Evolutionary conservation across 2,888 invertebrate genomes (phyloP).

Genomic region (Lumbricus terrestris): DNA sequence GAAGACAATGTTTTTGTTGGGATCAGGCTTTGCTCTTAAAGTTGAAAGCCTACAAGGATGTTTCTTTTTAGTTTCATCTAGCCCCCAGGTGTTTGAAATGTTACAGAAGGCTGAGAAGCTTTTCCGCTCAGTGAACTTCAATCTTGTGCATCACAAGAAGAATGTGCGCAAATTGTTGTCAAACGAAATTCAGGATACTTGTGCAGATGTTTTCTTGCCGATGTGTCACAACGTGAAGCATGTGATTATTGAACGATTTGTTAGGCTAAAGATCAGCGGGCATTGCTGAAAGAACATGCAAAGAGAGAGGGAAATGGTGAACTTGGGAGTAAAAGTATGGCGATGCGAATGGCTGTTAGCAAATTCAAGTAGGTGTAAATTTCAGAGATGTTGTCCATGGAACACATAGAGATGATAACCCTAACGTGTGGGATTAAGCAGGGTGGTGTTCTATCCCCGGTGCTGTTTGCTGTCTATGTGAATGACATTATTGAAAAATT

Average conservation of each 20-base stretch:
- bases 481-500: too few species aligned
- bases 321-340: conserved; percentile 11
- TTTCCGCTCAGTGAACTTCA: background rate
- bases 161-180: background rate
- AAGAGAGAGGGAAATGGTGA: background rate
- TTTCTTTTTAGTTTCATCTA: background rate
- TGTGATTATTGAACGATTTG: background rate
- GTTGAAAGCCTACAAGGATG: background rate
- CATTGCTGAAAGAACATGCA: background rate
- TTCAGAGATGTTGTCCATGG: too few species aligned
- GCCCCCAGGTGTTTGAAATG: background rate
- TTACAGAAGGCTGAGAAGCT: background rate
- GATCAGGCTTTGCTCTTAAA: background rate
- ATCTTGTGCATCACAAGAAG: background rate
- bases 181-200: background rate
- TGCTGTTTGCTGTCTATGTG: too few species aligned
- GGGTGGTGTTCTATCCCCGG: too few species aligned
- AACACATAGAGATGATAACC: too few species aligned
- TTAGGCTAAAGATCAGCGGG: background rate
- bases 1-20: background rate
- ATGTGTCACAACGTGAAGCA: background rate
- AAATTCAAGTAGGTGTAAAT: background rate
- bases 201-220: background rate
- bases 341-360: background rate
- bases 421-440: too few species aligned